Percentiles rank a stretch among this genome's conserved stretches.
phyloP scores from a whole-genome alignment of 53 echinoderm and acorn worm species.

The Patiria pectinifera region DNA sequence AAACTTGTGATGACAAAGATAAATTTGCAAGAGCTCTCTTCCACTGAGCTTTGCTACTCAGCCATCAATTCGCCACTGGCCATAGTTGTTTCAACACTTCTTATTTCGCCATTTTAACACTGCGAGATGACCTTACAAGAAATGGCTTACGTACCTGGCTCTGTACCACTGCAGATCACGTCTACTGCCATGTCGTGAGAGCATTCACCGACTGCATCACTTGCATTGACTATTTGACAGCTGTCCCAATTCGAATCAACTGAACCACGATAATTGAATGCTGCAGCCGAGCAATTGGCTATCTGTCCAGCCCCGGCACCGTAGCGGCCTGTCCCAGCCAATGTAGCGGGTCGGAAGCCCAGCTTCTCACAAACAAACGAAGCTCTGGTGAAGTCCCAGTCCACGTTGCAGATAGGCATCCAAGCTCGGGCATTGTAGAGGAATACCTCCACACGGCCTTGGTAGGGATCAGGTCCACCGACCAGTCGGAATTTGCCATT shows the following conservation, averaged over 20 bases:
- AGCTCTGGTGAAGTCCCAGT: constrained; percentile 29
- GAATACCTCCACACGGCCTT: constrained; percentile 33
- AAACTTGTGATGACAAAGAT: too few relatives aligned
- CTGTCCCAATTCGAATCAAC: not conserved
- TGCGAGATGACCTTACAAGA: not conserved
- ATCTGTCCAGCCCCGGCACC: constrained; percentile 16
- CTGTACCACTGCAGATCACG: constrained; percentile 21
- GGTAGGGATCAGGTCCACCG: constrained; percentile 7
- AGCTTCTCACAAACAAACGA: constrained; percentile 23
- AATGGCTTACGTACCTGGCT: constrained; percentile 25
- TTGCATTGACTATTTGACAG: not conserved
- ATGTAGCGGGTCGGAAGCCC: constrained; percentile 31
- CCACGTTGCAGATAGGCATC: constrained; percentile 7
- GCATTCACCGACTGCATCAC: constrained; percentile 3
- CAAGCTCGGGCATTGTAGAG: not conserved
- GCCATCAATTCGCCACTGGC: too few relatives aligned
- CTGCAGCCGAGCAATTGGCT: not conserved
- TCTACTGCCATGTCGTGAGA: not conserved
- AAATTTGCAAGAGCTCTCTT: too few relatives aligned
- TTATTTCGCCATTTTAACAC: not conserved
- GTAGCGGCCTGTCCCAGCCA: not conserved
- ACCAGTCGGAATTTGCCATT: constrained; percentile 34
- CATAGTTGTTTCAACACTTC: too few relatives aligned
- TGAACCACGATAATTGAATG: not conserved
- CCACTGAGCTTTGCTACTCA: too few relatives aligned